Percentiles rank a stretch among this genome's conserved stretches.
These are phyloP conservation scores for Pollachius pollachius DNA, from an alignment of 2,113 vertebrate genomes.

Conservation along the genomic window DNA sequence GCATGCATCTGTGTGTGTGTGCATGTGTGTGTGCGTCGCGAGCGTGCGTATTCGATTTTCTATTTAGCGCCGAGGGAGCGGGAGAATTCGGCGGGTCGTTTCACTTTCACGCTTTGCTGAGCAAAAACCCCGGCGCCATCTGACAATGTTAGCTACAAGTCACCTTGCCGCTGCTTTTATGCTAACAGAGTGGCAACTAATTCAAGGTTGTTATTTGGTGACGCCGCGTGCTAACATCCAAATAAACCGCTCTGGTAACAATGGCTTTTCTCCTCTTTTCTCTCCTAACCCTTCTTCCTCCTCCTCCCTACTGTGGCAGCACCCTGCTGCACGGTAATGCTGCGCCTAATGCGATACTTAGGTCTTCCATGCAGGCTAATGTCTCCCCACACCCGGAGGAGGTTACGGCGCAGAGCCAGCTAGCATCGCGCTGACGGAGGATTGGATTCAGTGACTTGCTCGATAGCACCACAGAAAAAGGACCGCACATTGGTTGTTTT, in stretches of 20 bases:
- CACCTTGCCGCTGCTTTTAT: conserved; percentile 56
- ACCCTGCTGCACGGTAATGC: conserved; percentile 6
- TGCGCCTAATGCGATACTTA: conserved; percentile 6
- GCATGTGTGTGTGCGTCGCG: background rate
- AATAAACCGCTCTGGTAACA: conserved; percentile 30
- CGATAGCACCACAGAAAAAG: too few species aligned
- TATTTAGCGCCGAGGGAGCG: conserved; percentile 42
- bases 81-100: conserved; percentile 51
- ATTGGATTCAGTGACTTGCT: too few species aligned
- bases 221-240: conserved; percentile 19
- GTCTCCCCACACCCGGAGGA: background rate
- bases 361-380: background rate
- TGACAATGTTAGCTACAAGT: conserved; percentile 56
- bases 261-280: background rate
- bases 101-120: conserved; percentile 61
- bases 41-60: conserved; percentile 40
- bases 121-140: conserved; percentile 50
- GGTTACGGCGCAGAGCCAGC: too few species aligned
- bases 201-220: conserved; percentile 55
- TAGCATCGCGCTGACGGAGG: too few species aligned
- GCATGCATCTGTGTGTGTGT: background rate
- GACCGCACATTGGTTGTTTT: too few species aligned
- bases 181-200: conserved; percentile 40
- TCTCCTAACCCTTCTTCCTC: conserved; percentile 12
- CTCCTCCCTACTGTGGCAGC: too few species aligned